A percentile compares a stretch with the other conserved stretches of the same genome.
phyloP scores from a whole-genome alignment of 2,888 invertebrate genomes.

The Druceiella hillmani region DNA sequence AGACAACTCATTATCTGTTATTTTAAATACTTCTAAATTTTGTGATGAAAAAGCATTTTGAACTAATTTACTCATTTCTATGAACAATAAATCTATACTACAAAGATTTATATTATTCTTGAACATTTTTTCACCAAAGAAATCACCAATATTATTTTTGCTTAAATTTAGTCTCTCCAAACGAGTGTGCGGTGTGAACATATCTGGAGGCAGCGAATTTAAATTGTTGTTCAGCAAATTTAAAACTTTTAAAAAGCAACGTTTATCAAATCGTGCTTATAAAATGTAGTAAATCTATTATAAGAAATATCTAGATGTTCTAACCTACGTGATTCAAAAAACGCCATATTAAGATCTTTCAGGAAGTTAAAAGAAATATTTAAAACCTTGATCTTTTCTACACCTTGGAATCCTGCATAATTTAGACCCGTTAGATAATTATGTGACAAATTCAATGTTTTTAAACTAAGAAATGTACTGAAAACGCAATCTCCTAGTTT shows the following conservation, averaged over 20 bases:
- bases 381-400: neutral
- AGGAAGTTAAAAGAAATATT: slow-evolving; percentile 1
- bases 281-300: neutral
- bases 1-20: neutral
- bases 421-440: too few relatives aligned
- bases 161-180: neutral
- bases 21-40: neutral
- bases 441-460: too few relatives aligned
- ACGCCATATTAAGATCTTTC: neutral
- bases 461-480: too few relatives aligned
- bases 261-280: neutral
- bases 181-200: neutral
- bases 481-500: too few relatives aligned
- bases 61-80: neutral
- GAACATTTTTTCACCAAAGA: neutral
- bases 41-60: neutral
- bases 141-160: neutral
- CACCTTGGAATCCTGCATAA: too few relatives aligned
- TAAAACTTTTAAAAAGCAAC: neutral
- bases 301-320: neutral
- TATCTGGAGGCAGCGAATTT: neutral
- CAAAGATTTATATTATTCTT: neutral
- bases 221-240: neutral
- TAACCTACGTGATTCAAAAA: neutral
- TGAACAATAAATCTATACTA: neutral